Evolutionary conservation across 2,797 vertebrate genomes (phyloP).

Genomic region (Falco berigora): DNA sequence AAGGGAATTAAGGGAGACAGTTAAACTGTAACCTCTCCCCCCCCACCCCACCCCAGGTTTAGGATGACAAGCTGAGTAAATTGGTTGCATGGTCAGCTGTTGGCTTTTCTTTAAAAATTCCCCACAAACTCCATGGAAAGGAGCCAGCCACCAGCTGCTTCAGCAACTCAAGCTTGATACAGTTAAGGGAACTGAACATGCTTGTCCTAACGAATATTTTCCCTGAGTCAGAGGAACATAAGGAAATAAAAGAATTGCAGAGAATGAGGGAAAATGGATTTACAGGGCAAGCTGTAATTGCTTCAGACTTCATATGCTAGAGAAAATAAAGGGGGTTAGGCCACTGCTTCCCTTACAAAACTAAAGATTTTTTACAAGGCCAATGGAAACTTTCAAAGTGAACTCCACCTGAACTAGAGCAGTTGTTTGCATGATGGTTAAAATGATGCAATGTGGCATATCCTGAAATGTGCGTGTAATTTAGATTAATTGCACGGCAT

Average conservation of each 20-base stretch:
- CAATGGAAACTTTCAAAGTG: background rate
- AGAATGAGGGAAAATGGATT: conserved; percentile 5
- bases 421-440: background rate
- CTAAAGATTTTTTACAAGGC: conserved; percentile 23
- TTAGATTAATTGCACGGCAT: conserved; percentile 44
- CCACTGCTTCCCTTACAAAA: background rate
- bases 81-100: background rate
- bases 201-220: conserved; percentile 34
- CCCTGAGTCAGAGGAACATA: conserved; percentile 3
- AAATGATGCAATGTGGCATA: background rate
- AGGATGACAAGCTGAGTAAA: background rate
- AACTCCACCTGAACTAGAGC: conserved; percentile 33
- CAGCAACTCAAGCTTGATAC: background rate
- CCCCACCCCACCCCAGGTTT: background rate
- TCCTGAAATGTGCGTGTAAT: background rate
- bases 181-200: background rate
- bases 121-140: background rate
- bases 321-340: background rate
- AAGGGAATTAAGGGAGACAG: background rate
- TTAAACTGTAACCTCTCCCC: background rate
- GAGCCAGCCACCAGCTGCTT: background rate
- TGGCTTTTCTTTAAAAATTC: background rate
- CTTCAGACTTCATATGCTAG: conserved; percentile 43
- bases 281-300: conserved; percentile 44
- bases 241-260: conserved; percentile 24